Conservation (phyloP, 2,113 vertebrate genomes). For the Tichodroma muraria region DNA sequence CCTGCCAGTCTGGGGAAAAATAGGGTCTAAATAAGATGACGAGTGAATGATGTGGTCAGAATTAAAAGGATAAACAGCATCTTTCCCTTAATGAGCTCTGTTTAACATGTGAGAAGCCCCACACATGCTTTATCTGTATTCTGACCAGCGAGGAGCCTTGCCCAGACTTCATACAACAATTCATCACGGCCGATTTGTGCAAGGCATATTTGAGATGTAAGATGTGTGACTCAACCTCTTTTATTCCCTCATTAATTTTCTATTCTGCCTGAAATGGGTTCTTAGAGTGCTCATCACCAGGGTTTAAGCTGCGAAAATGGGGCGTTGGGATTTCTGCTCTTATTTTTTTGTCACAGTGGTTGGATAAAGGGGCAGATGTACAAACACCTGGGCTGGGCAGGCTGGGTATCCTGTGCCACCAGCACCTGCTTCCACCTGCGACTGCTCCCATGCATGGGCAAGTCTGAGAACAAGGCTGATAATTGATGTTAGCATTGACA, state of each 20-base stretch:
- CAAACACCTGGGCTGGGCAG: not conserved
- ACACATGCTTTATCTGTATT: slow-evolving; percentile 46
- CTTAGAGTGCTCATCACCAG: not conserved
- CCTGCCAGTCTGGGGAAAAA: slow-evolving; percentile 27
- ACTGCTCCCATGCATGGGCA: fast-evolving
- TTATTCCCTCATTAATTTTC: slow-evolving; percentile 59
- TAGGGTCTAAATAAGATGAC: not conserved
- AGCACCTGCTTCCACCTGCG: not conserved
- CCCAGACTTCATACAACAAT: slow-evolving; percentile 26
- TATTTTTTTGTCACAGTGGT: not conserved
- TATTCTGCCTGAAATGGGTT: slow-evolving; percentile 45
- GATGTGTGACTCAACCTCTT: slow-evolving; percentile 54
- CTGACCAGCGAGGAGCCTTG: slow-evolving; percentile 8
- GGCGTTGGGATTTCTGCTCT: not conserved
- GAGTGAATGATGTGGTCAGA: slow-evolving; percentile 26
- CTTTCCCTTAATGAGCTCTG: slow-evolving; percentile 6
- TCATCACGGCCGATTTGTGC: slow-evolving; percentile 19
- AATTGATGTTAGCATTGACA: not conserved
- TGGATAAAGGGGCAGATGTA: not conserved
- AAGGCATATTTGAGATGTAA: slow-evolving; percentile 40
- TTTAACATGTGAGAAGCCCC: slow-evolving; percentile 37
- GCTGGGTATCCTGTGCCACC: not conserved
- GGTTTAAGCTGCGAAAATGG: not conserved
- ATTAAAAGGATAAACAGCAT: slow-evolving; percentile 27
- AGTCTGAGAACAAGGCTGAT: not conserved